Evolutionary conservation across 2,888 invertebrate genomes (phyloP).

Genomic region (Molanna angustata): DNA sequence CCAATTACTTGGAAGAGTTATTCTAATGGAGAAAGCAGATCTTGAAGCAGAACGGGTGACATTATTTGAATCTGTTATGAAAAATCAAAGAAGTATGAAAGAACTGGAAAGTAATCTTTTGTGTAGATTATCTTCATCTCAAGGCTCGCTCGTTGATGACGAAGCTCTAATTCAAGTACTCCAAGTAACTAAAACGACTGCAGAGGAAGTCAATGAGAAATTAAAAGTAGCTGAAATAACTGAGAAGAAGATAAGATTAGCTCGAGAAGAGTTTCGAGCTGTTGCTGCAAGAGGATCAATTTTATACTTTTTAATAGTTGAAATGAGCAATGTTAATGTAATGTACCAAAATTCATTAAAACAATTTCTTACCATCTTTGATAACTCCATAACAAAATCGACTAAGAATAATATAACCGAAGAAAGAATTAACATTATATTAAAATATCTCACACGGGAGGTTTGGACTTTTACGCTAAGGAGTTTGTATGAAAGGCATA

Average conservation of each 20-base stretch:
- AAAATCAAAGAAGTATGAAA: constrained; percentile 94
- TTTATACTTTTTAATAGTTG: constrained; percentile 92
- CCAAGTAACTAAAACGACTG: constrained; percentile 81
- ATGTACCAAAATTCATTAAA: constrained; percentile 97
- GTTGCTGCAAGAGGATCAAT: constrained; percentile 94
- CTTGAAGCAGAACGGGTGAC: constrained; percentile 91
- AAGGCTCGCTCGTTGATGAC: constrained; percentile 93
- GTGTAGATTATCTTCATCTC: constrained; percentile 86
- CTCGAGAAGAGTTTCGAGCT: constrained; percentile 92
- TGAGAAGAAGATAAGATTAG: constrained; percentile 89
- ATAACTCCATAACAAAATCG: constrained; percentile 89
- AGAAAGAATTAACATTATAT: constrained; percentile 85
- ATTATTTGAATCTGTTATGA: constrained; percentile 93
- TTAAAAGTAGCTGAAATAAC: constrained; percentile 89
- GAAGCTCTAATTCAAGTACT: constrained; percentile 90
- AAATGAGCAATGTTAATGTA: constrained; percentile 93
- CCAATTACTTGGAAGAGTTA: constrained; percentile 89
- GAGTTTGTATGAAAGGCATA: constrained; percentile 91
- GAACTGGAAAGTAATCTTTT: constrained; percentile 90
- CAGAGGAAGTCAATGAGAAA: constrained; percentile 94
- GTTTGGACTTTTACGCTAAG: constrained; percentile 91
- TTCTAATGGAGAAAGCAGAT: constrained; percentile 94
- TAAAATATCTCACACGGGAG: constrained; percentile 85
- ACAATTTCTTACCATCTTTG: constrained; percentile 91
- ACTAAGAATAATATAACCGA: constrained; percentile 78